These are phyloP conservation scores for Hippotragus niger DNA, from an alignment of 2,113 vertebrate genomes.

Conservation along the genomic window DNA sequence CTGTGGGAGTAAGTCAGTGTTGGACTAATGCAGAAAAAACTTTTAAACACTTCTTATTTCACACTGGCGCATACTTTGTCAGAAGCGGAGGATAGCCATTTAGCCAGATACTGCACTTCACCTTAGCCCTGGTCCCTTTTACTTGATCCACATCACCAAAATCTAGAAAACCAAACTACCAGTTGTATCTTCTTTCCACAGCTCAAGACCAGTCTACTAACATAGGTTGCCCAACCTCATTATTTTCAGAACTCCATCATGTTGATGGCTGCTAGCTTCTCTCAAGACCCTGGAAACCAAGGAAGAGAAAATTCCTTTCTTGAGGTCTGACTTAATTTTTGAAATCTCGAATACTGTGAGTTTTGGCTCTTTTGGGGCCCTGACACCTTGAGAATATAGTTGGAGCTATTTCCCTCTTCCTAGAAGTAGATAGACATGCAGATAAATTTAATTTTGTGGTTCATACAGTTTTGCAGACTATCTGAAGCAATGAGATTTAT, in stretches of 20 bases:
- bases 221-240: background rate
- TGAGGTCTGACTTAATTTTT: background rate
- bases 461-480: background rate
- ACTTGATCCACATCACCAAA: background rate
- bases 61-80: background rate
- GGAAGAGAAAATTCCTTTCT: background rate
- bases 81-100: background rate
- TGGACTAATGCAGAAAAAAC: background rate
- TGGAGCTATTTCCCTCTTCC: background rate
- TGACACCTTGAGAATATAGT: background rate
- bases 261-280: background rate
- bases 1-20: background rate
- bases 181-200: background rate
- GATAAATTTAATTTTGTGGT: background rate
- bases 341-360: background rate
- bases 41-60: background rate
- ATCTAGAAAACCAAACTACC: background rate
- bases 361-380: background rate
- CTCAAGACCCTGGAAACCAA: background rate
- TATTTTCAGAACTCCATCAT: background rate
- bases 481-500: background rate
- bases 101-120: background rate
- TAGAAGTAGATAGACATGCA: background rate
- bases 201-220: background rate
- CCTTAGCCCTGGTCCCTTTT: background rate